Conservation (phyloP, 2,113 vertebrate species). For the Sturnus vulgaris region DNA sequence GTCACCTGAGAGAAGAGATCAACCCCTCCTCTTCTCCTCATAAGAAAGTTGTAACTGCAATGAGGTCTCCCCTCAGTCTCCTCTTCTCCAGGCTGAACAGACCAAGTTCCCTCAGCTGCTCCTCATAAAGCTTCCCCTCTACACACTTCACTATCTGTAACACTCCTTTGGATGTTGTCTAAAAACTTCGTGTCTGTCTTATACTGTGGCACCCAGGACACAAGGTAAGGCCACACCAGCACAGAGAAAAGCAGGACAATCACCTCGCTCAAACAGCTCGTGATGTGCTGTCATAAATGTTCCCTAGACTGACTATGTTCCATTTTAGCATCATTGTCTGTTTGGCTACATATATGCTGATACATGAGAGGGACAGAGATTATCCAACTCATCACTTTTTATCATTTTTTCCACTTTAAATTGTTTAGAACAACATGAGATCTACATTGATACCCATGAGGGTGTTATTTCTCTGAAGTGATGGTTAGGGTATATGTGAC, state of each 20-base stretch:
- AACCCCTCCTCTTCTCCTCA: neutral
- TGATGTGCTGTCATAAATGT: neutral
- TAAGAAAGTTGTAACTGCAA: neutral
- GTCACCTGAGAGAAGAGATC: neutral
- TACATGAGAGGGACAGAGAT: neutral
- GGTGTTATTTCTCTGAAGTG: neutral
- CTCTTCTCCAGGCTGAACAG: neutral
- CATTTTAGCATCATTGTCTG: neutral
- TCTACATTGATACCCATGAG: neutral
- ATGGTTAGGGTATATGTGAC: neutral
- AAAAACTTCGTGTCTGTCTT: neutral
- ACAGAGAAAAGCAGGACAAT: neutral
- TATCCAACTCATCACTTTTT: neutral
- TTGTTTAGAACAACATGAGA: neutral
- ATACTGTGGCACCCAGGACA: neutral
- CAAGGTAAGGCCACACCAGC: neutral
- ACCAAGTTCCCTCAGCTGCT: neutral
- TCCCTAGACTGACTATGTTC: neutral
- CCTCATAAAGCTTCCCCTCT: neutral
- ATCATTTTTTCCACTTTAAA: neutral
- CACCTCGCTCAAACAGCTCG: accelerated
- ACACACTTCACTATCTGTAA: neutral
- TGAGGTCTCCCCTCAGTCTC: neutral
- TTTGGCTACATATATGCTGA: neutral
- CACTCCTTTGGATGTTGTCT: neutral